These are phyloP conservation scores for Thinocorus orbignyianus DNA, from an alignment of 2,113 vertebrate genomes.

Conservation along the genomic window DNA sequence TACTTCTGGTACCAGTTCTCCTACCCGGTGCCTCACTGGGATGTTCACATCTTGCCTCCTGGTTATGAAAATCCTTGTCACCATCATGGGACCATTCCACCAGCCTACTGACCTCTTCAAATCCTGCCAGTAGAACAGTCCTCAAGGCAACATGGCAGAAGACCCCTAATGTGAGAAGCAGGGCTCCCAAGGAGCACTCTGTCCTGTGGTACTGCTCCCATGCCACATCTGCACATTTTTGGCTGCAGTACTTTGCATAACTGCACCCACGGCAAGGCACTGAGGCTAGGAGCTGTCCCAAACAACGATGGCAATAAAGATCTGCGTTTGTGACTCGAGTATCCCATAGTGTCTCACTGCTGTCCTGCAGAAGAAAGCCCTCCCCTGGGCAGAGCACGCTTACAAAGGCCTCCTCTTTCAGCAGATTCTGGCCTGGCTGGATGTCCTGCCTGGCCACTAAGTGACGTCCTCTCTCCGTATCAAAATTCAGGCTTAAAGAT, in stretches of 20 bases:
- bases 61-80: background rate
- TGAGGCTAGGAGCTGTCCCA: slow-evolving; percentile 69
- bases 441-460: slow-evolving; percentile 81
- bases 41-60: background rate
- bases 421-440: slow-evolving; percentile 81
- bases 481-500: slow-evolving; percentile 71
- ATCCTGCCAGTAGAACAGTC: slow-evolving; percentile 81
- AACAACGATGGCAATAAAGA: slow-evolving; percentile 86
- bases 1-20: background rate
- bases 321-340: slow-evolving; percentile 61
- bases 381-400: slow-evolving; percentile 84
- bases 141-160: slow-evolving; percentile 88
- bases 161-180: slow-evolving; percentile 82
- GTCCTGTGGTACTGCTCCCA: slow-evolving; percentile 85
- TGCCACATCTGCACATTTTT: slow-evolving; percentile 76
- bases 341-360: slow-evolving; percentile 12
- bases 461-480: slow-evolving; percentile 82
- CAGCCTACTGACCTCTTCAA: slow-evolving; percentile 62
- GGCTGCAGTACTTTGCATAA: slow-evolving; percentile 87
- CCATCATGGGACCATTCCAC: background rate
- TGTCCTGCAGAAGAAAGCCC: background rate
- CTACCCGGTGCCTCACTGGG: background rate
- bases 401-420: slow-evolving; percentile 87
- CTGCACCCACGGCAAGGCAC: slow-evolving; percentile 86
- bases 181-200: slow-evolving; percentile 83